Evolutionary conservation across 2,888 invertebrate species (phyloP).

Genomic region (Oligia strigilis): DNA sequence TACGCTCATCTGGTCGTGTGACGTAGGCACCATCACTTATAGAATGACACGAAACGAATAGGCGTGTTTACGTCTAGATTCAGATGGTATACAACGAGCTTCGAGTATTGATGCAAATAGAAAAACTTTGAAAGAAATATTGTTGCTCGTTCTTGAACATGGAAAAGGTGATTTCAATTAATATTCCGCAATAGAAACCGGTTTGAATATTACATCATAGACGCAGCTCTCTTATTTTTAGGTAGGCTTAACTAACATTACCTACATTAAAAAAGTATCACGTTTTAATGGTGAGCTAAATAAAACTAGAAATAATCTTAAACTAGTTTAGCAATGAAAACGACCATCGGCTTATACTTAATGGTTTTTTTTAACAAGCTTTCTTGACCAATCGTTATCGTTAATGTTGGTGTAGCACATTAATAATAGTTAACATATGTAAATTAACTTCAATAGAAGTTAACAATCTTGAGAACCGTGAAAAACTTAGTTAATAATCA

Average conservation of each 20-base stretch:
- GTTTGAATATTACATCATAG: slow-evolving; percentile 21
- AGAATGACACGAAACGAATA: slow-evolving; percentile 41
- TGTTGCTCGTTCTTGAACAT: slow-evolving; percentile 1
- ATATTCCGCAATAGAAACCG: slow-evolving; percentile 7
- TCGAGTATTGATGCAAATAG: slow-evolving; percentile 2
- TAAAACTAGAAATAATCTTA: slow-evolving; percentile 9
- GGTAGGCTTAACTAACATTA: slow-evolving; percentile 10
- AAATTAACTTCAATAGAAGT: not conserved
- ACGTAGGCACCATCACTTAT: slow-evolving; percentile 39
- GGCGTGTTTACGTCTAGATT: slow-evolving; percentile 35
- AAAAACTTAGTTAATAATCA: not conserved
- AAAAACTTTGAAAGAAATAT: slow-evolving; percentile 24
- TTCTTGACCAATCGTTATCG: not conserved
- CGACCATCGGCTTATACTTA: not conserved
- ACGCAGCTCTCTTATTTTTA: not conserved
- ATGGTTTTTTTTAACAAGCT: not conserved
- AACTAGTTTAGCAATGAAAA: slow-evolving; percentile 15
- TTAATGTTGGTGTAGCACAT: not conserved
- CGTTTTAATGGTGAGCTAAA: not conserved
- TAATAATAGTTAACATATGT: not conserved
- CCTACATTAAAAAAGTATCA: not conserved
- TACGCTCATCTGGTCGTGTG: slow-evolving; percentile 31
- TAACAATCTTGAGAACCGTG: slow-evolving; percentile 4
- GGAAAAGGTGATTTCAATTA: slow-evolving; percentile 9
- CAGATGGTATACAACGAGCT: slow-evolving; percentile 21